Base-by-base conservation (phyloP, 2,797 vertebrate species). In the Mionectes olivaceus region DNA sequence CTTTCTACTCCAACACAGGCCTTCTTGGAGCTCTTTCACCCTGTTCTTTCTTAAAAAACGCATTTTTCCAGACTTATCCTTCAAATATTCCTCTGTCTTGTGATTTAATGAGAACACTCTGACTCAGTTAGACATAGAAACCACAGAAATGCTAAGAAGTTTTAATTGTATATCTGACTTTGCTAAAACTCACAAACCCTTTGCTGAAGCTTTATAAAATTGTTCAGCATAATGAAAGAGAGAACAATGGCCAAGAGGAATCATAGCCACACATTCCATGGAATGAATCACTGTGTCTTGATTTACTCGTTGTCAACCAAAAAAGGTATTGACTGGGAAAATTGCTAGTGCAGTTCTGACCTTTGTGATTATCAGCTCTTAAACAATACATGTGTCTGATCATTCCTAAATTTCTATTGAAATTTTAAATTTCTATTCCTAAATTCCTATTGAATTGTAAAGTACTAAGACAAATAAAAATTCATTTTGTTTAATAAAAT, bases 401-500 rank as follows among this genome's bases (percentile, higher is more conserved):
- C 23, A 41, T 84, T 91, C 25, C 19, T 43, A 87, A 50, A 50
- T 50, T 28, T 50, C 27, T 50, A 28, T 28, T 28, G 27, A 28
- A 50, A 28, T 50, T 50, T 27, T 50, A 28, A 50, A 27, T 49
- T 15, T 49, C 24, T 49, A 15, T 49, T 28, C 27, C 49, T 50
- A 11, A 50, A 50, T 28, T 50, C 49, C 49, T 50, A 11, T 61
- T 85, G 83, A 94, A 92, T 78, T 94, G 53, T 68, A 49, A 70
- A 91, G 32, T 92, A 84, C 76, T 75, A 96, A 68, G 69, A 96
- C 92, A 97, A 98, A 96, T 97, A 71, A 94, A 96, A 97, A 95
- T 95, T 98, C 98, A 95, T 98, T 98, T 98, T 95, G 33, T 80
- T 95, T 92, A 83, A 96, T 91, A 93, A 93, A 98, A 93, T 92